A percentile compares a stretch with the other conserved stretches of the same genome.
phyloP scores from a whole-genome alignment of 2,797 vertebrate genomes.

The Pseudochromis fuscus region DNA sequence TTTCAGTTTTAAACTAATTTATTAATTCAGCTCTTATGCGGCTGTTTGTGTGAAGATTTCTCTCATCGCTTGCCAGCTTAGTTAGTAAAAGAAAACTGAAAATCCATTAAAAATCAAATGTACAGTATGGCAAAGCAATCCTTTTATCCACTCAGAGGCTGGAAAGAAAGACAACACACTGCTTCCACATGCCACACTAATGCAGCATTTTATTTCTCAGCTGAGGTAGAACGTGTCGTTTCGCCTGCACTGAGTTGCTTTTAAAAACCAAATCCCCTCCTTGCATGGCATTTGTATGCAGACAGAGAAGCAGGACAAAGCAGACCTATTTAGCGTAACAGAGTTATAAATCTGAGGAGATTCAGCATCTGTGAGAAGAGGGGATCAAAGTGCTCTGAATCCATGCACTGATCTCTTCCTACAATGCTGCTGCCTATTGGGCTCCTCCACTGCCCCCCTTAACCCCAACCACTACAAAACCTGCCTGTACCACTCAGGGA shows the following conservation, averaged over 20 bases:
- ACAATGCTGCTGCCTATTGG: constrained; percentile 29
- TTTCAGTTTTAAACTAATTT: constrained; percentile 18
- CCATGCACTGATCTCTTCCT: constrained; percentile 51
- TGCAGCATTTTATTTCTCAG: constrained; percentile 14
- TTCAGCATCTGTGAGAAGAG: constrained; percentile 45
- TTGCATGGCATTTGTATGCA: constrained; percentile 36
- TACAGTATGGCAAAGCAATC: neutral
- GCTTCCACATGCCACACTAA: constrained; percentile 2
- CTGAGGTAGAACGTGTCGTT: constrained; percentile 6
- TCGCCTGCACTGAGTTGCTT: constrained; percentile 6
- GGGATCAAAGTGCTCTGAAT: constrained; percentile 64
- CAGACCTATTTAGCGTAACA: constrained; percentile 47
- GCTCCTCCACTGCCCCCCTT: neutral
- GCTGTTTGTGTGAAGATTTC: constrained; percentile 15
- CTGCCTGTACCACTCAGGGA: constrained; percentile 1
- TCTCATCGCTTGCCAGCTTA: neutral
- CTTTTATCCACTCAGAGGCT: constrained; percentile 3
- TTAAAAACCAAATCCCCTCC: constrained; percentile 26
- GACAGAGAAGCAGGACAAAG: constrained; percentile 24
- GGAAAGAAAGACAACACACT: neutral
- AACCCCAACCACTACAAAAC: constrained; percentile 2
- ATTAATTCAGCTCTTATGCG: constrained; percentile 22
- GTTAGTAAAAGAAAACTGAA: constrained; percentile 10
- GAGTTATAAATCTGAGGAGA: constrained; percentile 44
- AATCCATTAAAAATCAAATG: constrained; percentile 31